Percentiles rank a stretch among this genome's conserved stretches.
Evolutionary conservation across 2,797 vertebrate species (phyloP).

Genomic region (Salarias fasciatus): DNA sequence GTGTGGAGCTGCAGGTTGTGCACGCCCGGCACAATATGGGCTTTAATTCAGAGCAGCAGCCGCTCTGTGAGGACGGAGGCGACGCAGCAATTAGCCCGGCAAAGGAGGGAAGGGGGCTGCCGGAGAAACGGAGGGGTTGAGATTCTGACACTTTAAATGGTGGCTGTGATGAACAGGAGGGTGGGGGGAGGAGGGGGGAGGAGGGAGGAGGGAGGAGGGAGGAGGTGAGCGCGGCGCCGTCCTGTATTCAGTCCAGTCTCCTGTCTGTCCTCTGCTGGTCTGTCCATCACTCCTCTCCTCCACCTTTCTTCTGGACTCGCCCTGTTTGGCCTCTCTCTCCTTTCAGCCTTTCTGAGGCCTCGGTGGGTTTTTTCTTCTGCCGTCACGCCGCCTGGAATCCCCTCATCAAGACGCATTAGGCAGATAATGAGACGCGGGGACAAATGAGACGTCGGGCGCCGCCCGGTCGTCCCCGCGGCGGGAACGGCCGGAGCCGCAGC

Average conservation of each 20-base stretch:
- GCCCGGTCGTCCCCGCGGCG: conserved; percentile 24
- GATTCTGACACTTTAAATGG: conserved; percentile 84
- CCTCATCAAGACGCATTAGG: conserved; percentile 73
- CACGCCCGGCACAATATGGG: conserved; percentile 79
- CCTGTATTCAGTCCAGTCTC: no score
- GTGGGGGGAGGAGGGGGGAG: conserved; percentile 65
- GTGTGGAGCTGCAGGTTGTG: conserved; percentile 41
- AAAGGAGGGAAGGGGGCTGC: conserved; percentile 49
- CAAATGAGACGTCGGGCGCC: conserved; percentile 53
- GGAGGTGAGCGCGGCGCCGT: no score
- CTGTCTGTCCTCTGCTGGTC: conserved; percentile 55
- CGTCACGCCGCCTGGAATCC: conserved; percentile 46
- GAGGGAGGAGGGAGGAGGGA: no score
- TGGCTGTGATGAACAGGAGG: conserved; percentile 82
- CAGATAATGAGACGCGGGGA: conserved; percentile 59
- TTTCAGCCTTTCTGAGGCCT: conserved; percentile 58
- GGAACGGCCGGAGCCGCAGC: conserved; percentile 34
- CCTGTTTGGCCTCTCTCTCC: conserved; percentile 56
- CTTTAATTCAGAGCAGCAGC: conserved; percentile 80
- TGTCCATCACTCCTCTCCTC: conserved; percentile 67
- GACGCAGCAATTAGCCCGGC: conserved; percentile 79
- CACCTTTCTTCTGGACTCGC: conserved; percentile 74
- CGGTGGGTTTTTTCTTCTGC: conserved; percentile 56
- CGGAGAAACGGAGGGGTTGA: conserved; percentile 68
- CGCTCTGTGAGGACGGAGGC: conserved; percentile 77